A percentile compares a stretch with the other conserved stretches of the same genome.
Evolutionary conservation across 2,113 vertebrate species (phyloP).

Genomic region (Perca flavescens): DNA sequence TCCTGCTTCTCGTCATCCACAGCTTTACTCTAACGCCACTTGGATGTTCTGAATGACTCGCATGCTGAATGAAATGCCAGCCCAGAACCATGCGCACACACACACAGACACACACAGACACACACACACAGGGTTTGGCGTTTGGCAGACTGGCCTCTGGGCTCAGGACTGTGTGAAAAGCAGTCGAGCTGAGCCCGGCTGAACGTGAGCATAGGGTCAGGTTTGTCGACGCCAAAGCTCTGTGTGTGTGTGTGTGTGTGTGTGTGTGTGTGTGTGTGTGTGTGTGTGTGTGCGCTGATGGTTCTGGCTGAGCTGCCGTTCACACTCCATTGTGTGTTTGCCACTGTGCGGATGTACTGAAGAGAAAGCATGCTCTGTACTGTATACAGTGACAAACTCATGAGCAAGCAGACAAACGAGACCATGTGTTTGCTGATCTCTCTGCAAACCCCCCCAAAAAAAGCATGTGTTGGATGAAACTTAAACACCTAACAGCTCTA

Average conservation of each 20-base stretch:
- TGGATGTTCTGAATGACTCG: constrained; percentile 40
- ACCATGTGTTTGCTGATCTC: constrained; percentile 24
- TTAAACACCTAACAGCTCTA: not conserved
- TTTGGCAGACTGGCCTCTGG: no score
- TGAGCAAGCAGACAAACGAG: not conserved
- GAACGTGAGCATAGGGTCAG: no score
- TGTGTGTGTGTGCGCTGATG: constrained; percentile 27
- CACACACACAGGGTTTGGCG: no score
- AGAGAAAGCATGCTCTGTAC: constrained; percentile 35
- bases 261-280: constrained; percentile 1
- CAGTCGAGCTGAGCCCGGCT: not conserved
- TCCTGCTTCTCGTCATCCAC: constrained; percentile 61
- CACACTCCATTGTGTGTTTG: not conserved
- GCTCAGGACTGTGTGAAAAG: not conserved
- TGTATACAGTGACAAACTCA: not conserved
- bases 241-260: not conserved
- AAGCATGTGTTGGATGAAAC: constrained; percentile 36
- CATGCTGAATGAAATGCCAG: constrained; percentile 48
- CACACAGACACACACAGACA: not conserved
- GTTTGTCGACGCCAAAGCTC: not conserved
- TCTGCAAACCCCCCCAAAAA: no score
- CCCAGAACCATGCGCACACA: constrained; percentile 34
- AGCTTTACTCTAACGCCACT: constrained; percentile 40
- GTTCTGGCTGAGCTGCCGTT: constrained; percentile 46
- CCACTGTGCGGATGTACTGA: not conserved